A percentile compares a stretch with the other conserved stretches of the same genome.
These are phyloP conservation scores for Smithornis capensis DNA, from an alignment of 2,113 vertebrate species.

Conservation along the genomic window DNA sequence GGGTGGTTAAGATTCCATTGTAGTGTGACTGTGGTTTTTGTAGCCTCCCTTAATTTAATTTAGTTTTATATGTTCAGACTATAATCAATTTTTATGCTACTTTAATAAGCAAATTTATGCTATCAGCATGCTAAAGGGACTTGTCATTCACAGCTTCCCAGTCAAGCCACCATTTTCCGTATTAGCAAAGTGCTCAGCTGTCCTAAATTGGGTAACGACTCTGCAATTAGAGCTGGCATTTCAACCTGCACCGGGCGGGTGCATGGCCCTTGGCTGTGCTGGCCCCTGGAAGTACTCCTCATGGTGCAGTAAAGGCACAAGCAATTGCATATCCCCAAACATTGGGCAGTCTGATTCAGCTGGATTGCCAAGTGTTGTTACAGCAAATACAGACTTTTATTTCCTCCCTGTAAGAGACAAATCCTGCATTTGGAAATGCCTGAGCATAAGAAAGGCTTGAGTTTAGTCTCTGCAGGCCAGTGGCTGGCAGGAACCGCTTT, in stretches of 20 bases:
- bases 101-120: slow-evolving; percentile 56
- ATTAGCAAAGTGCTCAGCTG: slow-evolving; percentile 5
- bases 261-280: not conserved
- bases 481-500: not conserved
- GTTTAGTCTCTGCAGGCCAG: slow-evolving; percentile 12
- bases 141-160: slow-evolving; percentile 25
- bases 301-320: not conserved
- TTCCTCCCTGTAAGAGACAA: not conserved
- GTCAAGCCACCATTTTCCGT: slow-evolving; percentile 7
- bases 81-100: slow-evolving; percentile 60
- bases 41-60: slow-evolving; percentile 50
- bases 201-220: not conserved
- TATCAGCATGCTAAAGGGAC: slow-evolving; percentile 35
- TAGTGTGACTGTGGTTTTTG: not conserved
- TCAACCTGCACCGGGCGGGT: fast-evolving
- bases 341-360: not conserved
- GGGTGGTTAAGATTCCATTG: not conserved
- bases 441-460: not conserved
- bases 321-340: not conserved
- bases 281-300: not conserved
- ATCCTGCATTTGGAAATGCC: not conserved
- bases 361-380: not conserved
- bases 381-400: slow-evolving; percentile 14
- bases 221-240: not conserved
- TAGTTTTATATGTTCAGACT: slow-evolving; percentile 45